Base-by-base conservation (phyloP, 2,797 vertebrate species). In the Bradypodion pumilum region DNA sequence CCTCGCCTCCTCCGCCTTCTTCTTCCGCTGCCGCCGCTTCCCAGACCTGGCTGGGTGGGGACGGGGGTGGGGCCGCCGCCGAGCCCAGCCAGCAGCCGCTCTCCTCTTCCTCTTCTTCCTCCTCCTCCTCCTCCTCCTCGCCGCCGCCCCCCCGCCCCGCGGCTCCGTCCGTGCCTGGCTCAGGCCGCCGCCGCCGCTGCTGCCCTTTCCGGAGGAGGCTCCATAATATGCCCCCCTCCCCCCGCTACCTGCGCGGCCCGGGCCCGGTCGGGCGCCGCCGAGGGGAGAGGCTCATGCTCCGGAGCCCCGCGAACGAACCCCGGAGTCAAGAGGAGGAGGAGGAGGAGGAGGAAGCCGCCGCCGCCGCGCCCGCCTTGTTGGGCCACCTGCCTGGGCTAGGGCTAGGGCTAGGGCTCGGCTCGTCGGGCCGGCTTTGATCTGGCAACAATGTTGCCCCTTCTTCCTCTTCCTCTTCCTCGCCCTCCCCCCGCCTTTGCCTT, bases 351-450 rank as follows among this genome's bases (percentile, higher is more conserved):
- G 75, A 56, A 35, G 56, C 37, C 75, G 37, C 21, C 32, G n/a
- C n/a, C n/a, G n/a, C n/a, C n/a, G n/a, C n/a, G n/a, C n/a, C n/a
- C n/a, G n/a, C n/a, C n/a, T n/a, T n/a, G n/a, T 32, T n/a, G n/a
- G n/a, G 16, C 74, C 46, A 3, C n/a, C 74, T 9, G 74, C n/a
- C 21, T n/a, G 19, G 23, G n/a, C n/a, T n/a, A n/a, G n/a, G n/a
- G n/a, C n/a, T n/a, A n/a, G n/a, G n/a, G n/a, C n/a, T n/a, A n/a
- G n/a, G n/a, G 32, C 60, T 10, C 44, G 90, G 88, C 85, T 75
- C 81, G 23, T 21, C 2, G 35, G 35, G 16, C 88, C 85, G 90
- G 87, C 83, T 65, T n/a, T 49, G 82, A 65, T 73, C 76, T 8
- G 73, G 49, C 49, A 10, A 25, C 74, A 16, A 9, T 9, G 63